These are phyloP conservation scores for Hyposmocoma kahamanoa DNA, from an alignment of 1,140 invertebrate genomes.

Conservation along the genomic window DNA sequence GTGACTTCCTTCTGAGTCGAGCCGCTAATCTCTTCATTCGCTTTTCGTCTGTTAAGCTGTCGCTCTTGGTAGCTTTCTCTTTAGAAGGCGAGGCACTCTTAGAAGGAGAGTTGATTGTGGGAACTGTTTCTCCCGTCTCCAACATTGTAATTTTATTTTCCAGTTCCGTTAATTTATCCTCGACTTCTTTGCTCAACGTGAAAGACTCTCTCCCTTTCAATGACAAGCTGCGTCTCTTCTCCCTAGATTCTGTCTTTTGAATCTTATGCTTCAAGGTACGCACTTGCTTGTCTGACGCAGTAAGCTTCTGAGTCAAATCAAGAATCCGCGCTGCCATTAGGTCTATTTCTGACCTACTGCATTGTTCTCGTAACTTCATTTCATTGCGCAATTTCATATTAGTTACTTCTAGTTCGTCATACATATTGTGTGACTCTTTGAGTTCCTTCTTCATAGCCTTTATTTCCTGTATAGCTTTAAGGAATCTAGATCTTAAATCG, in stretches of 20 bases:
- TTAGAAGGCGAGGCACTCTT: slow-evolving; percentile 68
- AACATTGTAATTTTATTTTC: slow-evolving; percentile 84
- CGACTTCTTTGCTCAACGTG: slow-evolving; percentile 85
- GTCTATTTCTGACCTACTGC: slow-evolving; percentile 82
- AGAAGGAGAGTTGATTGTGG: slow-evolving; percentile 68
- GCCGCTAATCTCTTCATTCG: slow-evolving; percentile 67
- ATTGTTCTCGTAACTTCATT: slow-evolving; percentile 78
- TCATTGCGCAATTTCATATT: slow-evolving; percentile 84
- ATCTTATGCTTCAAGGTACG: slow-evolving; percentile 85
- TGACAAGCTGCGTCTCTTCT: slow-evolving; percentile 85
- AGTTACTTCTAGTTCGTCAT: slow-evolving; percentile 85
- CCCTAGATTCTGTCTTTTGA: slow-evolving; percentile 83
- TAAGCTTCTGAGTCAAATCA: slow-evolving; percentile 87
- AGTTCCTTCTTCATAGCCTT: slow-evolving; percentile 87
- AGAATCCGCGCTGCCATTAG: slow-evolving; percentile 89
- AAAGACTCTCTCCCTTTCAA: slow-evolving; percentile 87
- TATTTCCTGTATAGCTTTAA: slow-evolving; percentile 88
- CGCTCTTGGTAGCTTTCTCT: slow-evolving; percentile 69
- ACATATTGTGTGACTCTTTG: slow-evolving; percentile 84
- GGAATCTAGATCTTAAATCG: slow-evolving; percentile 83
- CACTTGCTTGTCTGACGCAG: slow-evolving; percentile 87
- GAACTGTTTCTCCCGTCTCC: slow-evolving; percentile 68
- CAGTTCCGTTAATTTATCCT: slow-evolving; percentile 86
- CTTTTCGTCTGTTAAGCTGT: slow-evolving; percentile 72
- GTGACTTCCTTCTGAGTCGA: slow-evolving; percentile 79